Percentiles rank a stretch among this genome's conserved stretches.
Conservation (phyloP, 2,797 vertebrate species). For the Syngnathus rostellatus region DNA sequence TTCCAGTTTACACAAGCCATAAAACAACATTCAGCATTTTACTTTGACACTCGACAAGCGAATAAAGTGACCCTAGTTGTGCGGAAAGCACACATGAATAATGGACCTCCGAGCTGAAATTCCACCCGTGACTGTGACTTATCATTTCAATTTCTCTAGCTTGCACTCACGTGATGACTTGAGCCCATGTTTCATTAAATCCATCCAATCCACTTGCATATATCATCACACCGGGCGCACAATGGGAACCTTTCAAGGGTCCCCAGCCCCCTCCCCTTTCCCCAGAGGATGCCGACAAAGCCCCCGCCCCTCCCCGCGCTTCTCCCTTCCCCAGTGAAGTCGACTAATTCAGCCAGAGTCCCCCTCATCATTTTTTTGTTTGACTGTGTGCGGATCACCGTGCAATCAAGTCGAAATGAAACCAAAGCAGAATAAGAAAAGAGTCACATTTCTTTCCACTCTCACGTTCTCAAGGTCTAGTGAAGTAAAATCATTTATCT, state of each 20-base stretch:
- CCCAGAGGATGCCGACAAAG: neutral
- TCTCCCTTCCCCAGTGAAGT: neutral
- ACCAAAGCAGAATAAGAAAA: neutral
- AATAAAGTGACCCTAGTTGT: neutral
- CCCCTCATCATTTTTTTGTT: neutral
- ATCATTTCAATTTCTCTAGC: constrained; percentile 1
- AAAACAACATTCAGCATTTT: neutral
- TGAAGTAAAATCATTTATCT: constrained; percentile 1
- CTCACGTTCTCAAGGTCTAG: neutral
- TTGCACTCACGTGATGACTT: constrained; percentile 4
- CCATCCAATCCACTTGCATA: constrained; percentile 67
- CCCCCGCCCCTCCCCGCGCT: neutral
- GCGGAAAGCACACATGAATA: neutral
- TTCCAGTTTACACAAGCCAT: neutral
- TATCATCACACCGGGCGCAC: constrained; percentile 62
- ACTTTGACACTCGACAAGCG: neutral
- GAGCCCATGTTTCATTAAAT: constrained; percentile 61
- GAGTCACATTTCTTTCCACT: neutral
- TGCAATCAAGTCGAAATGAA: constrained; percentile 2
- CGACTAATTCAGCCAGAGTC: constrained; percentile 2
- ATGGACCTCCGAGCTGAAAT: neutral
- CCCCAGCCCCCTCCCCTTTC: constrained; percentile 10
- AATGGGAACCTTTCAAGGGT: constrained; percentile 67
- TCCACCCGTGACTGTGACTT: constrained; percentile 2
- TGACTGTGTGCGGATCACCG: neutral